Evolutionary conservation across 2,113 vertebrate genomes (phyloP).

Genomic region (Muntiacus reevesi): DNA sequence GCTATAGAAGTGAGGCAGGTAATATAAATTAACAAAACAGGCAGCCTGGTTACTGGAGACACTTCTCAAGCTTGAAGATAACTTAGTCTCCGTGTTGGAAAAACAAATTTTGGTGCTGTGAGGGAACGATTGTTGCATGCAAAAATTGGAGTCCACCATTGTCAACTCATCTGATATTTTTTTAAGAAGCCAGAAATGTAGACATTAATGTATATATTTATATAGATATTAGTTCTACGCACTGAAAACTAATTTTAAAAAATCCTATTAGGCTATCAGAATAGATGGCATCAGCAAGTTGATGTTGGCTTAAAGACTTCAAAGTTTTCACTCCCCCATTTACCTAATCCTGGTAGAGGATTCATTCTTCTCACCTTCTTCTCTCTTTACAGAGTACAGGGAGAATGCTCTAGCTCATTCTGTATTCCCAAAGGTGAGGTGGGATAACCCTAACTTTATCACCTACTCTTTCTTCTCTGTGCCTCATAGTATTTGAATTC

Average conservation of each 20-base stretch:
- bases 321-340: background rate
- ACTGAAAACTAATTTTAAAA: background rate
- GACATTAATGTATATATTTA: background rate
- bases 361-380: background rate
- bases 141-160: background rate
- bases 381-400: background rate
- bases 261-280: background rate
- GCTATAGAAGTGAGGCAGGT: background rate
- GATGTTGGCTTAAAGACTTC: background rate
- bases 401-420: background rate
- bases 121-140: background rate
- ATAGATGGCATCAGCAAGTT: background rate
- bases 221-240: background rate
- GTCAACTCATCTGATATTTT: background rate
- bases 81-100: background rate
- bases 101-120: background rate
- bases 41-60: background rate
- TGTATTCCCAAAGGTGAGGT: background rate
- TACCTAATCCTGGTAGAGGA: background rate
- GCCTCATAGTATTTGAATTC: background rate
- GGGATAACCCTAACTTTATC: background rate
- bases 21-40: background rate
- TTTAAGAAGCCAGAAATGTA: background rate
- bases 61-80: background rate
- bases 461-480: background rate